These are phyloP conservation scores for Amblyjoppa fuscipennis DNA, from an alignment of 2,888 invertebrate genomes.

Conservation along the genomic window DNA sequence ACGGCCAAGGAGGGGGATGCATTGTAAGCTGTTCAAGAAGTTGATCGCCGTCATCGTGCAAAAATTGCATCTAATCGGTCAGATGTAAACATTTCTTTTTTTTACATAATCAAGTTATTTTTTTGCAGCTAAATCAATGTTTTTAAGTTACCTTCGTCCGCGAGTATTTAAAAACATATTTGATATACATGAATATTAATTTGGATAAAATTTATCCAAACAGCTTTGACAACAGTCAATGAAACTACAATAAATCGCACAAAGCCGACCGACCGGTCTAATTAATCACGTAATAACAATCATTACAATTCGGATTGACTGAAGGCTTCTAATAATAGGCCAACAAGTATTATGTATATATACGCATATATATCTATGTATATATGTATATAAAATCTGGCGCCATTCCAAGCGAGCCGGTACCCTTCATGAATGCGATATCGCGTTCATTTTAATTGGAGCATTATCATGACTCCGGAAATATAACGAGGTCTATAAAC, in stretches of 20 bases:
- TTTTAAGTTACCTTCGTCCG: not conserved
- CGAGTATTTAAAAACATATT: not conserved
- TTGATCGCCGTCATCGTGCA: not conserved
- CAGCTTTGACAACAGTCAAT: not conserved
- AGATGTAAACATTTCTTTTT: too few species aligned
- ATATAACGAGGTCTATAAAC: slow-evolving; percentile 43
- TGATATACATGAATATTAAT: not conserved
- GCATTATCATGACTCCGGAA: slow-evolving; percentile 55
- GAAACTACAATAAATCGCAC: not conserved
- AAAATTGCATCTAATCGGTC: not conserved
- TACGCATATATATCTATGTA: too few species aligned
- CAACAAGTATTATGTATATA: not conserved
- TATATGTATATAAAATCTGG: slow-evolving; percentile 39
- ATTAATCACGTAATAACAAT: slow-evolving; percentile 44
- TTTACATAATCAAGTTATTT: not conserved
- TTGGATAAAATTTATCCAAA: not conserved
- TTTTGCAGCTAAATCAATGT: not conserved
- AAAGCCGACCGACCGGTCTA: not conserved
- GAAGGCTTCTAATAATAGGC: slow-evolving; percentile 46
- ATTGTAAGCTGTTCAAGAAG: not conserved
- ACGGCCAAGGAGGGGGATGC: not conserved
- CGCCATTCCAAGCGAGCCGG: slow-evolving; percentile 37
- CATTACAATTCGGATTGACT: slow-evolving; percentile 23
- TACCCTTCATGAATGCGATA: slow-evolving; percentile 59
- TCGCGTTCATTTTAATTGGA: slow-evolving; percentile 59